Evolutionary conservation across 2,113 vertebrate species (phyloP), one percentile per base, ranked within the genome.

Genomic region (Cryptomyrus ogoouensis): DNA sequence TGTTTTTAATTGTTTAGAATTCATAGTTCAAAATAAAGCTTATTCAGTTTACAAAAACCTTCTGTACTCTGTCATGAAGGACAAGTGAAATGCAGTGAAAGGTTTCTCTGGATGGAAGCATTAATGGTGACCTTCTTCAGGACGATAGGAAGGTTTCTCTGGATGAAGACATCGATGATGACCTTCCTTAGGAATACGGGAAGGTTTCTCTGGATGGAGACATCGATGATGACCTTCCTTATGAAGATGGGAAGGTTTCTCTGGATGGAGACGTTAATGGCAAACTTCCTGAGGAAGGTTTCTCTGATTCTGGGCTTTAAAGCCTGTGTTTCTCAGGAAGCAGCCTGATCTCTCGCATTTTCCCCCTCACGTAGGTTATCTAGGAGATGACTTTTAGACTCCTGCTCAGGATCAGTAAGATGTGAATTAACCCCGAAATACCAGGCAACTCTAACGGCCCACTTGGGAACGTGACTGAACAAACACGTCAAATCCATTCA

Each of bases 21-120:
- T 90, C 87, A 44, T 53, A 53, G 91, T 91, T 93, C 88, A 93
- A 92, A 80, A 92, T 70, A 85, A 92, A 88, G 89, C 90, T 87
- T 89, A 92, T 92, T 93, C 93, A 94, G 92, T 93, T 50, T 91
- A 94, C 91, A 92, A 93, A 93, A 91, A 89, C 74, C 87, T 91
- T 24, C n/a, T 88, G 52, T 91, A 66, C 49, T 88, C 44, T 91
- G 83, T 91, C 56, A 86, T 53, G 74, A 87, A 89, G 52, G 89
- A 88, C 91, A 88, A 90, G 52, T 91, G 88, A 90, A 93, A 91
- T 58, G 39, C 50, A 10, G 42, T 87, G 90, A 93, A 92, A 90
- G 90, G 74, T 58, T 52, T 50, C 58, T 89, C 77, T 52, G n/a
- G 5, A 52, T 86, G 5, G 10, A 27, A 5, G 5, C 7, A 21